Evolutionary conservation across 2,113 vertebrate species (phyloP), one percentile per base, ranked within the genome.

Genomic region (Ictalurus punctatus): DNA sequence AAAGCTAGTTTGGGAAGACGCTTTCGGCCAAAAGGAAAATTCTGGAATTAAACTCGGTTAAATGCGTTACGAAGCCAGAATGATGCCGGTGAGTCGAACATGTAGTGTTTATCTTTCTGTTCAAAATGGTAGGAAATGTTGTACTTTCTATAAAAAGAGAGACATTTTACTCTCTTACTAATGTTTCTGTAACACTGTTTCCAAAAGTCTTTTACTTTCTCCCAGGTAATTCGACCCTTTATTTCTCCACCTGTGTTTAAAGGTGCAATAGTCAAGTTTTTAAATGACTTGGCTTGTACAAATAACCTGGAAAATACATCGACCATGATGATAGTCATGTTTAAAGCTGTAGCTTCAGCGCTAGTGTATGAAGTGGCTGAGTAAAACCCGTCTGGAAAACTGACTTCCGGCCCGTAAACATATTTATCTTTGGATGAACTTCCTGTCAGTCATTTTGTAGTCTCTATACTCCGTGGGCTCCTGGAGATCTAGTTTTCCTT

Each of bases 71-170:
- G 96, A 96, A 92, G 95, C 96, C 94, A 98, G 96, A 90, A 98
- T 98, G 98, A 98, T 99, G 98, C 98, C 98, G 97, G 98, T 99
- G 92, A 98, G 98, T 94, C 54, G n/a, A 56, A 34, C 17, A 54
- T 83, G 48, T 48, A 44, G 1, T 30, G 9, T 83, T 10, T n/a
- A n/a, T 67, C 9, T 25, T 10, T 12, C 17, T 3, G 2, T 27
- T 65, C 27, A 27, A 65, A 3, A 10, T 8, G 23, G 6, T 54
- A 9, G 25, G 0, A 8, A 40, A 37, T 21, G 17, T 34, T 17
- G 48, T 34, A 73, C 3, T 74, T 74, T 73, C 2, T 37, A 21
- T 40, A 37, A 37, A 37, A 34, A 17, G 14, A 34, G 34, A 44
- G 40, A 40, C 40, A 21, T 9, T 17, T 48, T 8, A 44, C 40